These are phyloP conservation scores for Micrasema longulum DNA, from an alignment of 1,140 invertebrate genomes.

Conservation along the genomic window DNA sequence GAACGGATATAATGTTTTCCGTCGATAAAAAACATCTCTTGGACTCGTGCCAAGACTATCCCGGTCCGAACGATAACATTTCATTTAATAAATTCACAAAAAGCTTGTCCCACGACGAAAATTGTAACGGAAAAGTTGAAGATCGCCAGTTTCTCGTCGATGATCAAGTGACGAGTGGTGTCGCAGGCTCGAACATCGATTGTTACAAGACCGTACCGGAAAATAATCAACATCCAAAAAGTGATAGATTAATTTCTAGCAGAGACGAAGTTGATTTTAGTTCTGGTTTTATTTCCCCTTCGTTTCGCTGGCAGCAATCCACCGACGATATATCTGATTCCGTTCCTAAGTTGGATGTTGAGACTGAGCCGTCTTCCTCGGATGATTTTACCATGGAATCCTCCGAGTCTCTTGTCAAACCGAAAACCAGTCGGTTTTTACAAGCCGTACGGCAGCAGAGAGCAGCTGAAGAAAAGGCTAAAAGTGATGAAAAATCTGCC, in stretches of 20 bases:
- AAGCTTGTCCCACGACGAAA: not conserved
- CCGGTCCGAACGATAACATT: constrained; percentile 16
- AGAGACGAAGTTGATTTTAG: constrained; percentile 18
- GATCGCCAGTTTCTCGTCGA: too few species aligned
- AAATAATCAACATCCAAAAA: too few species aligned
- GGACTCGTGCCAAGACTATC: not conserved
- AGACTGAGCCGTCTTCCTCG: not conserved
- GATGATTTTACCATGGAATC: not conserved
- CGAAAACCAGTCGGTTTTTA: constrained; percentile 35
- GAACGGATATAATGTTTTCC: not conserved
- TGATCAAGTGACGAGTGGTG: too few species aligned
- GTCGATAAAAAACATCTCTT: constrained; percentile 21
- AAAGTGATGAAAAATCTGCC: constrained; percentile 6
- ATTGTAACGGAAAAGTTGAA: too few species aligned
- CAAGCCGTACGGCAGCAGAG: constrained; percentile 29
- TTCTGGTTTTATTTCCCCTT: not conserved
- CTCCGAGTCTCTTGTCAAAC: not conserved
- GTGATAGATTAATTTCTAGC: not conserved
- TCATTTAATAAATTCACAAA: constrained; percentile 18
- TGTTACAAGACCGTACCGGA: too few species aligned
- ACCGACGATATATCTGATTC: not conserved
- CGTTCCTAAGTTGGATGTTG: not conserved
- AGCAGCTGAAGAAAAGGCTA: constrained; percentile 9
- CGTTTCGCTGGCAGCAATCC: not conserved
- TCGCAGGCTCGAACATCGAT: too few species aligned